phyloP scores from a whole-genome alignment of 2,797 vertebrate genomes.

The Pachyuromys duprasi region DNA sequence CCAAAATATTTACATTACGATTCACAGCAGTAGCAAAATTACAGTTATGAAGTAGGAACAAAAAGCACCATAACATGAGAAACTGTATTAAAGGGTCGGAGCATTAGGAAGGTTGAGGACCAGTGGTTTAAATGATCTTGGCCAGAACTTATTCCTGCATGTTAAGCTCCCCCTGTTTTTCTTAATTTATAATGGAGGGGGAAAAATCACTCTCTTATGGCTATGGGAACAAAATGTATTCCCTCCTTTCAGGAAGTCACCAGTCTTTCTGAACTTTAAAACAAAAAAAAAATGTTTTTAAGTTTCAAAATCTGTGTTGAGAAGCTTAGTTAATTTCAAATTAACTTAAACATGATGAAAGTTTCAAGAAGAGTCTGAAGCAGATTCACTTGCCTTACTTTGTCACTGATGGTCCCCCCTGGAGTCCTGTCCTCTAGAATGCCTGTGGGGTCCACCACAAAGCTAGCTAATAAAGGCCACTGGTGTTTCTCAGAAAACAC shows the following conservation, averaged over 20 bases:
- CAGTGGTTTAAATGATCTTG: not conserved
- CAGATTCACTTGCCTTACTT: not conserved
- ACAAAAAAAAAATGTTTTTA: not conserved
- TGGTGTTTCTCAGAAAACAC: not conserved
- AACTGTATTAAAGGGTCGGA: not conserved
- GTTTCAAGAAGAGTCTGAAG: conserved; percentile 16
- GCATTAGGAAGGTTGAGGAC: not conserved
- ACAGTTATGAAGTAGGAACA: not conserved
- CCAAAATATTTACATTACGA: not conserved
- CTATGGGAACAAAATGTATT: not conserved
- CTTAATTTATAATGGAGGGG: not conserved
- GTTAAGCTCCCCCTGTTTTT: not conserved
- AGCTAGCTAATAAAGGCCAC: conserved; percentile 47
- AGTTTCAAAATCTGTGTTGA: not conserved
- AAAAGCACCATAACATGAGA: not conserved
- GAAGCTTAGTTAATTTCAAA: conserved; percentile 39
- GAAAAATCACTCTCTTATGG: not conserved
- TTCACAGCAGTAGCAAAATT: not conserved
- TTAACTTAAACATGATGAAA: not conserved
- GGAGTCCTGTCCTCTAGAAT: not conserved
- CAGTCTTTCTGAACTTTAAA: conserved; percentile 1
- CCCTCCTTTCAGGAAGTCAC: not conserved
- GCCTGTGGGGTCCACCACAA: not conserved
- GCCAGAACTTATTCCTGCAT: not conserved
- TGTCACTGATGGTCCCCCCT: not conserved